Percentiles rank a stretch among this genome's conserved stretches.
These are phyloP conservation scores for Petrocephalus sullivani DNA, from an alignment of 2,797 vertebrate species.

Conservation along the genomic window DNA sequence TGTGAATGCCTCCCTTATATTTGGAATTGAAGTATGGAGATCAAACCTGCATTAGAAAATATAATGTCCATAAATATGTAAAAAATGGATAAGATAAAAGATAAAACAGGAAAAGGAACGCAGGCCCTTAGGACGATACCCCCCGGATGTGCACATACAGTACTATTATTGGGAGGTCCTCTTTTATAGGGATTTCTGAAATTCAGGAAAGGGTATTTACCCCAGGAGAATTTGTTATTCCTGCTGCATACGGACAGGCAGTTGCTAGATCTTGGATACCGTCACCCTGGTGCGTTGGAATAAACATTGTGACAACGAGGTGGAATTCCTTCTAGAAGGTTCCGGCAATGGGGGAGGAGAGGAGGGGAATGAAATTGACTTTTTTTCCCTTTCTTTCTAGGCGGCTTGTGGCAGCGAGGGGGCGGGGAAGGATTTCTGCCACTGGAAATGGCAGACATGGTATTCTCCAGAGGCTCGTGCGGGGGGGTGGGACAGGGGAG, in stretches of 20 bases:
- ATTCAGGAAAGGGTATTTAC: not conserved
- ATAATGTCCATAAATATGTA: not conserved
- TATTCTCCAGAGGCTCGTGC: not conserved
- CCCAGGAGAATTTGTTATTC: not conserved
- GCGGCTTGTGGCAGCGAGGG: not conserved
- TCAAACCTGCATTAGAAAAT: not conserved
- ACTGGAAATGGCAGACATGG: not conserved
- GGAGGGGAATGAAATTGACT: not conserved
- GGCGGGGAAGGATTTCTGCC: not conserved
- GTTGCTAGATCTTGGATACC: not conserved
- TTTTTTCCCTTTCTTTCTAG: not conserved
- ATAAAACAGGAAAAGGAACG: not conserved
- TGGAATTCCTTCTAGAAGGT: not conserved
- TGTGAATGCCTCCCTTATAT: not conserved
- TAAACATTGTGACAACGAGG: not conserved
- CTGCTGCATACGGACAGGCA: not conserved
- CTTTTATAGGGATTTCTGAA: not conserved
- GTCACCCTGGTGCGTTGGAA: not conserved
- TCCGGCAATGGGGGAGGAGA: not conserved
- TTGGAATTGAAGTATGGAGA: not conserved
- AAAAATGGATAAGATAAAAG: not conserved
- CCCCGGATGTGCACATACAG: no score
- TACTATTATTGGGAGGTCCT: not conserved
- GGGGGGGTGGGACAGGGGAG: not conserved
- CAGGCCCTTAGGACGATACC: not conserved